Conservation (phyloP, 2,888 invertebrate species). For the Phlogophora meticulosa region DNA sequence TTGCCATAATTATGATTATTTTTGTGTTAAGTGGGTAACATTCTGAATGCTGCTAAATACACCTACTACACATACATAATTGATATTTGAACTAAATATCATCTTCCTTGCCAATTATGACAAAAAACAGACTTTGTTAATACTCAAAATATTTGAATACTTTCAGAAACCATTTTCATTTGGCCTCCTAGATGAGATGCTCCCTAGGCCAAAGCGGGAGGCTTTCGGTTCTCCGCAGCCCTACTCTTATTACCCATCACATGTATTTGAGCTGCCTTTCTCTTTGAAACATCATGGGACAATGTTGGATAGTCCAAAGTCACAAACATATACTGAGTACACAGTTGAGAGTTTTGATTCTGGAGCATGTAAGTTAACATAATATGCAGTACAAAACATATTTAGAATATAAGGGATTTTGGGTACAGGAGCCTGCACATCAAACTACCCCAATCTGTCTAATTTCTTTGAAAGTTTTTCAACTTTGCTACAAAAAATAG, state of each 20-base stretch:
- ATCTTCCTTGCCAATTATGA: no score
- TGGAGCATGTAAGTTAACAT: constrained; percentile 78
- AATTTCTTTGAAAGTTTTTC: no score
- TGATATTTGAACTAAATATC: no score
- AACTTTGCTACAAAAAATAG: no score
- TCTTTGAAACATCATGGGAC: constrained; percentile 75
- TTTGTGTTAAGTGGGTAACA: no score
- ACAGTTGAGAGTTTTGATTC: constrained; percentile 86
- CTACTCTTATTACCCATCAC: constrained; percentile 85
- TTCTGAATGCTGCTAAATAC: no score
- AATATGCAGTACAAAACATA: neutral
- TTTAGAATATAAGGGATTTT: no score
- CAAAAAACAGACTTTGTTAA: neutral
- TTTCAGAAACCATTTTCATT: constrained; percentile 88
- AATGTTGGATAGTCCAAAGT: constrained; percentile 68
- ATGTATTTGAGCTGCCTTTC: constrained; percentile 87
- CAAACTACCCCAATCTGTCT: no score
- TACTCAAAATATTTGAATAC: neutral
- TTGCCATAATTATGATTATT: no score
- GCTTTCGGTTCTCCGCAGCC: constrained; percentile 85
- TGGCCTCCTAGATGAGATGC: constrained; percentile 85
- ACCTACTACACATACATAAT: no score
- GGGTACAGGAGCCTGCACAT: no score
- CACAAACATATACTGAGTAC: constrained; percentile 80
- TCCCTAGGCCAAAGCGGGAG: constrained; percentile 82